Conservation (phyloP, 2,888 invertebrate species). For the Rapana venosa region DNA sequence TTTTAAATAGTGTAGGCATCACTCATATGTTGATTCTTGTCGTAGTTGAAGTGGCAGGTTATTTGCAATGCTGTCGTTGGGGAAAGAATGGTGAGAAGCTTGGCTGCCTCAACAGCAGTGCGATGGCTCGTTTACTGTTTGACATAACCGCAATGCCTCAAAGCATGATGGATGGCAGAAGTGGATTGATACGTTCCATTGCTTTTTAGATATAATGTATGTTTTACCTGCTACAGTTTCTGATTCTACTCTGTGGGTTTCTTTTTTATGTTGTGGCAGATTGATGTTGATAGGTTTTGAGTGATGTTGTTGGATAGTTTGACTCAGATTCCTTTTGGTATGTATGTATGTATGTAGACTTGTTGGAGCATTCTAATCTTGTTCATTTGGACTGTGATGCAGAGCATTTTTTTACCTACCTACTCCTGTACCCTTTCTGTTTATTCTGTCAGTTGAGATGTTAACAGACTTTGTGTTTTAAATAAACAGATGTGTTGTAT, state of each 20-base stretch:
- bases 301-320: no score
- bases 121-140: slow-evolving; percentile 3
- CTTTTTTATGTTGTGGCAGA: no score
- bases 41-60: background rate
- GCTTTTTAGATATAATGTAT: background rate
- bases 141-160: background rate
- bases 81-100: background rate
- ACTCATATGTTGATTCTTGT: background rate
- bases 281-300: no score
- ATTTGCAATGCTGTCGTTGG: background rate
- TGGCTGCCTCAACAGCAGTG: background rate
- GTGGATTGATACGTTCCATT: background rate
- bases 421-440: background rate
- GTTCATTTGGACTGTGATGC: slow-evolving; percentile 3
- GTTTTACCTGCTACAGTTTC: no score
- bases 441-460: no score
- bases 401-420: background rate
- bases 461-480: no score
- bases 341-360: background rate
- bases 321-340: background rate
- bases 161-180: background rate
- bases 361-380: background rate
- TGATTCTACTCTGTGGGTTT: no score
- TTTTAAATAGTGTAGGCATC: no score
- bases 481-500: background rate